These are phyloP conservation scores for Drosophila tsacasi DNA, from an alignment of 1,140 invertebrate genomes.

Conservation along the genomic window DNA sequence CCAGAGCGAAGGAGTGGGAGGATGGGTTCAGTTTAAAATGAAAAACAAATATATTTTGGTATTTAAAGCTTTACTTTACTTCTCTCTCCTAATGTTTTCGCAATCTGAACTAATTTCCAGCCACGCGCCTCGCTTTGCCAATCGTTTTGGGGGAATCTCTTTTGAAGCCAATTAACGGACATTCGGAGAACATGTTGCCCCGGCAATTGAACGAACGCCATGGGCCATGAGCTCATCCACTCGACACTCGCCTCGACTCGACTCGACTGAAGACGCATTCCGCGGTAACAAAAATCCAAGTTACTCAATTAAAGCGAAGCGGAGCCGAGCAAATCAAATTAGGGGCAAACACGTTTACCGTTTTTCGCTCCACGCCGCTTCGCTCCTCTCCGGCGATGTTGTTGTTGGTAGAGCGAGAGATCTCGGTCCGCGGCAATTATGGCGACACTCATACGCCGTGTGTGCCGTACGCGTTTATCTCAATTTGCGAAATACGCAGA, in stretches of 20 bases:
- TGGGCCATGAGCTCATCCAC: slow-evolving; percentile 63
- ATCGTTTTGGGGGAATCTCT: slow-evolving; percentile 16
- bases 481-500: slow-evolving; percentile 63
- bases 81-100: neutral
- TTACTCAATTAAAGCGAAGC: slow-evolving; percentile 57
- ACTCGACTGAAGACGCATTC: slow-evolving; percentile 22
- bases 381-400: neutral
- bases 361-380: slow-evolving; percentile 16
- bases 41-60: neutral
- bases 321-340: slow-evolving; percentile 64
- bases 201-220: slow-evolving; percentile 47
- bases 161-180: slow-evolving; percentile 57
- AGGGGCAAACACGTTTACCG: slow-evolving; percentile 74
- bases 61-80: neutral
- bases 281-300: slow-evolving; percentile 51
- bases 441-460: slow-evolving; percentile 50
- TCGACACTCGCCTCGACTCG: neutral
- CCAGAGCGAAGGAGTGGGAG: neutral
- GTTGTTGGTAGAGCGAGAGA: slow-evolving; percentile 6
- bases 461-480: slow-evolving; percentile 57
- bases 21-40: neutral
- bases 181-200: slow-evolving; percentile 43
- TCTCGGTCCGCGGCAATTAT: slow-evolving; percentile 53
- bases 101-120: slow-evolving; percentile 28
- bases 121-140: slow-evolving; percentile 35